Evolutionary conservation across 2,113 vertebrate species (phyloP).

Genomic region (Myrmecobius fasciatus): DNA sequence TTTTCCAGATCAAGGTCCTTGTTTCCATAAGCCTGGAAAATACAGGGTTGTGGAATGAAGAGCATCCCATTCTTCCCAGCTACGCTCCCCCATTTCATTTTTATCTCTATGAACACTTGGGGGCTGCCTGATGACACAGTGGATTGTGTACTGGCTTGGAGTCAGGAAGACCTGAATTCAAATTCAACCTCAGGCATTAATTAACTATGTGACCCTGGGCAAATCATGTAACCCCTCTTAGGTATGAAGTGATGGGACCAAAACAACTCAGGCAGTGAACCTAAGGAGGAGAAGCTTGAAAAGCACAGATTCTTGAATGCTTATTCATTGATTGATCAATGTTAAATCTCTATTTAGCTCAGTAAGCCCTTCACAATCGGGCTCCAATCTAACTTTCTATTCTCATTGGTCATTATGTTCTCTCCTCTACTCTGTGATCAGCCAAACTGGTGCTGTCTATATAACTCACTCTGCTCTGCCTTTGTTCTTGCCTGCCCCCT

Average conservation of each 20-base stretch:
- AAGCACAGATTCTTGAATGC: not conserved
- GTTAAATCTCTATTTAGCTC: not conserved
- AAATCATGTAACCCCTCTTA: not conserved
- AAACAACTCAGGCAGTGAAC: too few relatives aligned
- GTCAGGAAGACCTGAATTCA: not conserved
- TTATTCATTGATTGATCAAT: not conserved
- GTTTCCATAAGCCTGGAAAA: not conserved
- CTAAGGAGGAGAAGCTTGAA: not conserved
- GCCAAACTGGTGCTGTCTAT: too few relatives aligned
- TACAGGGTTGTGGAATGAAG: not conserved
- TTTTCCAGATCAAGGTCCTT: not conserved
- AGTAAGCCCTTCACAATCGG: not conserved
- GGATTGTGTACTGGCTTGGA: not conserved
- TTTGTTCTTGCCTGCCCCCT: not conserved
- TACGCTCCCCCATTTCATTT: not conserved
- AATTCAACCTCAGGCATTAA: not conserved
- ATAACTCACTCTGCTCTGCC: too few relatives aligned
- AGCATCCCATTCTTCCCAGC: not conserved
- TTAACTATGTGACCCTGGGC: not conserved
- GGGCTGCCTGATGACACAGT: not conserved
- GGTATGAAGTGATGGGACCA: too few relatives aligned
- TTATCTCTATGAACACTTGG: not conserved
- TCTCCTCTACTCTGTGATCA: too few relatives aligned
- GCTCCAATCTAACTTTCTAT: not conserved
- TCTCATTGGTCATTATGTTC: not conserved